A percentile compares a stretch with the other conserved stretches of the same genome.
These are phyloP conservation scores for Varanus salvator DNA, from an alignment of 2,113 vertebrate species.

Conservation along the genomic window DNA sequence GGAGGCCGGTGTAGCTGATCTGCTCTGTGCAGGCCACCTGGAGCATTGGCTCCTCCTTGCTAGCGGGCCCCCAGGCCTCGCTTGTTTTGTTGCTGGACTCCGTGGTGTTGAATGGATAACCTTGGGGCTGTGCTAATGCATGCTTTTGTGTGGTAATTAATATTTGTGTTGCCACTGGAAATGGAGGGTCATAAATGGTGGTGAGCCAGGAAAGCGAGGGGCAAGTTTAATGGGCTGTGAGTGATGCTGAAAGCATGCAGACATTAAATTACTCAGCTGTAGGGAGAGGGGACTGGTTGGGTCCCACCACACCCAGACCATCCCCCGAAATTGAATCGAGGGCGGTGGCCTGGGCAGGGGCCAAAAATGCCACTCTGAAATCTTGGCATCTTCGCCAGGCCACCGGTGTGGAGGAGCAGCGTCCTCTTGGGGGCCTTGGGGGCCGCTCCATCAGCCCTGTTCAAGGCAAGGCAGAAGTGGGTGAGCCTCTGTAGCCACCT, in stretches of 20 bases:
- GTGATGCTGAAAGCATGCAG: neutral
- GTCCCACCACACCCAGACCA: neutral
- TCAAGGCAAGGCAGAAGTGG: neutral
- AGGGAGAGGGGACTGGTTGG: neutral
- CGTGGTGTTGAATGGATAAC: constrained; percentile 53
- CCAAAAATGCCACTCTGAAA: neutral
- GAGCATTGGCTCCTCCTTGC: constrained; percentile 7
- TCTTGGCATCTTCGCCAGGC: too few species aligned
- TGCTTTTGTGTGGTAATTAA: constrained; percentile 33
- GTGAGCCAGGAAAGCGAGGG: constrained; percentile 9
- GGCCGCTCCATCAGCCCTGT: neutral
- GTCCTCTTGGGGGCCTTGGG: neutral
- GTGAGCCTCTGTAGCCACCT: neutral
- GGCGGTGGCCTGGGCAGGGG: accelerated
- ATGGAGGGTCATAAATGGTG: constrained; percentile 19
- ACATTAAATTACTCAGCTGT: neutral
- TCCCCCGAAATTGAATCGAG: neutral
- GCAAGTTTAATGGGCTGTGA: neutral
- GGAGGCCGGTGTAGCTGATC: too few species aligned
- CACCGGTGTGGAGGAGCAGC: too few species aligned
- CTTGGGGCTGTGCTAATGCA: constrained; percentile 50
- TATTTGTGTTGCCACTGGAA: constrained; percentile 50
- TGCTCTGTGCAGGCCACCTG: neutral
- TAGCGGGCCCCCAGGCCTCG: constrained; percentile 13
- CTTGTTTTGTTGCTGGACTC: constrained; percentile 50